phyloP scores from a whole-genome alignment of 2,888 invertebrate genomes.

The Microplitis deprimator region DNA sequence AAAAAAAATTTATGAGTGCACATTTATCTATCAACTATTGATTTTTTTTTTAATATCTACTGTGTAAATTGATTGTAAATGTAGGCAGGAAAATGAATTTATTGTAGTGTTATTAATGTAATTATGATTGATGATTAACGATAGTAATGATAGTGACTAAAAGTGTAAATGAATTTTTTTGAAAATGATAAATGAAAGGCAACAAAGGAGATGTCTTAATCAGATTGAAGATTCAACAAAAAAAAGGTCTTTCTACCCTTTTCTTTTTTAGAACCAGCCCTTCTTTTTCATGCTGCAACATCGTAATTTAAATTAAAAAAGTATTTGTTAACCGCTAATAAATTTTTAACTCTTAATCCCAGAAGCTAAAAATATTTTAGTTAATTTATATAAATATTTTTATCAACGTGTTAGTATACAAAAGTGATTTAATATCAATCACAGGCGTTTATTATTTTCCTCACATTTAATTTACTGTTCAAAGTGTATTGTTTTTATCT shows the following conservation, averaged over 20 bases:
- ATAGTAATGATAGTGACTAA: not conserved
- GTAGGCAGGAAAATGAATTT: not conserved
- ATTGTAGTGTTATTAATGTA: not conserved
- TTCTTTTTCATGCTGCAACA: slow-evolving; percentile 65
- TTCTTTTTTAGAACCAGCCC: slow-evolving; percentile 58
- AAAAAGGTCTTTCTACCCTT: slow-evolving; percentile 47
- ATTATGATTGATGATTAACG: slow-evolving; percentile 1
- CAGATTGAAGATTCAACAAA: slow-evolving; percentile 12
- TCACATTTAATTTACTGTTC: not conserved
- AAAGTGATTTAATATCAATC: slow-evolving; percentile 25
- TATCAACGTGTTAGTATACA: slow-evolving; percentile 28
- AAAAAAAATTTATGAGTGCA: not conserved
- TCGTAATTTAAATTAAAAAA: slow-evolving; percentile 56
- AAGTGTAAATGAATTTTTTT: not conserved
- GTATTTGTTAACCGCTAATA: slow-evolving; percentile 13
- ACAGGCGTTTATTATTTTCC: slow-evolving; percentile 15
- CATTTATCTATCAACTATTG: not conserved
- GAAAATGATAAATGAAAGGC: slow-evolving; percentile 22
- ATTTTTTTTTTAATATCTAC: not conserved
- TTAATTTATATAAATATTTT: slow-evolving; percentile 22
- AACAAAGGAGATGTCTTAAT: slow-evolving; percentile 34
- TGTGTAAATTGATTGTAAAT: slow-evolving; percentile 16
- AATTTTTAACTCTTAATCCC: slow-evolving; percentile 13
- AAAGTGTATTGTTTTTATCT: not conserved
- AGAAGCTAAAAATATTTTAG: slow-evolving; percentile 23